phyloP scores from a whole-genome alignment of 2,113 vertebrate species.

The Choloepus hoffmanni region DNA sequence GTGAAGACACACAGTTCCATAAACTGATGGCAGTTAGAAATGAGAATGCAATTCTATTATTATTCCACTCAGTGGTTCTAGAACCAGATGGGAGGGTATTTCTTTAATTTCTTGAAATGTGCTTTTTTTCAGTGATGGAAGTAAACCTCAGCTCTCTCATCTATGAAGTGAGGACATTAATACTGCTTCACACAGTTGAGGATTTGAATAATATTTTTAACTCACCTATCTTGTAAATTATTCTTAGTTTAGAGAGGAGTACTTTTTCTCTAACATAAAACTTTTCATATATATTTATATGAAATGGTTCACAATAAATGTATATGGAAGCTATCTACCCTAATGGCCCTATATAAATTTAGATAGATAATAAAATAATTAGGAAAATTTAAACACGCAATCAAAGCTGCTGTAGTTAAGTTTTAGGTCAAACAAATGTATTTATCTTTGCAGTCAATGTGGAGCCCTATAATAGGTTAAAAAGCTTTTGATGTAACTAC shows the following conservation, averaged over 20 bases:
- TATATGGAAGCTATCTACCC: neutral
- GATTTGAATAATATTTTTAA: neutral
- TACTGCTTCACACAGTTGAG: neutral
- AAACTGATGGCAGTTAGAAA: neutral
- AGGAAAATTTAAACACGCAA: neutral
- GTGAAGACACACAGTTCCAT: neutral
- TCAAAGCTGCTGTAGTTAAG: neutral
- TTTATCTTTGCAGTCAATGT: neutral
- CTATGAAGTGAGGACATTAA: neutral
- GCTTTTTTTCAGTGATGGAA: neutral
- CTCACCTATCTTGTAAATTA: neutral
- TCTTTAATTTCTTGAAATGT: neutral
- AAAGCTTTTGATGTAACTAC: neutral
- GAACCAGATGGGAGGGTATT: neutral
- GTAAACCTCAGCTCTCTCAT: neutral
- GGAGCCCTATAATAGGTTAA: neutral
- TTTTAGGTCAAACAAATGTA: neutral
- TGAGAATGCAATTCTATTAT: neutral
- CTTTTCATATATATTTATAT: neutral
- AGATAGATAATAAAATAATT: neutral
- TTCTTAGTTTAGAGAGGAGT: conserved; percentile 20
- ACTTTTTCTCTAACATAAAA: neutral
- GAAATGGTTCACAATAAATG: neutral
- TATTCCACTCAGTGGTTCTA: neutral
- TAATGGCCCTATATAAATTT: neutral